Evolutionary conservation across 2,113 vertebrate species (phyloP).

Genomic region (Erythrolamprus reginae): DNA sequence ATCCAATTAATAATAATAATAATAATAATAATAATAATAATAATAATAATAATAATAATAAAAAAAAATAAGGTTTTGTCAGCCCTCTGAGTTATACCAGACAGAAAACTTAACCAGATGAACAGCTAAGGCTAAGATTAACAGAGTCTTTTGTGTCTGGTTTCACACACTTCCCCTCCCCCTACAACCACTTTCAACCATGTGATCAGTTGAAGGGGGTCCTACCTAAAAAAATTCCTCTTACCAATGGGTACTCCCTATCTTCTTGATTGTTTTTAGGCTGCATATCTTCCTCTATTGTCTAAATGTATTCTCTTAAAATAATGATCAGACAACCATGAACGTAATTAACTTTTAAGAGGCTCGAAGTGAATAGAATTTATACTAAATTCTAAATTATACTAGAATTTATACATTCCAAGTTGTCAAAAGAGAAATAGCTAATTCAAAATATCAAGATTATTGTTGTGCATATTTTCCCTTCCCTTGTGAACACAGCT

Average conservation of each 20-base stretch:
- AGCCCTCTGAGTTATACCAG: background rate
- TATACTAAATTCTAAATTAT: no score
- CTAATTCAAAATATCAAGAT: background rate
- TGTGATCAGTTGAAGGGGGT: background rate
- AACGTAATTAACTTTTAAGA: background rate
- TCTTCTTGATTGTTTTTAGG: no score
- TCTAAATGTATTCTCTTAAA: background rate
- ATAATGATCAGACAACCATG: background rate
- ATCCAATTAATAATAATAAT: no score
- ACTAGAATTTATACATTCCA: background rate
- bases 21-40: no score
- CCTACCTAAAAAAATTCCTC: background rate
- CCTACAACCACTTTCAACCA: background rate
- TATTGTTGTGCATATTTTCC: background rate
- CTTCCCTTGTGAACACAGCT: background rate
- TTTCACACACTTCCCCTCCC: background rate
- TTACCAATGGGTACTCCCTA: background rate
- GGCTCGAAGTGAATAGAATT: background rate
- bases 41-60: no score
- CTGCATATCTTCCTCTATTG: no score
- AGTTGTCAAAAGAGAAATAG: background rate
- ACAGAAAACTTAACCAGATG: background rate
- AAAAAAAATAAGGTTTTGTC: background rate
- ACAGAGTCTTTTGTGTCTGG: background rate
- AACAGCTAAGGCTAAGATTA: background rate